Evolutionary conservation across 2,888 invertebrate genomes (phyloP), one percentile per base, ranked within the genome.

Genomic region (Ditula angustiorana): DNA sequence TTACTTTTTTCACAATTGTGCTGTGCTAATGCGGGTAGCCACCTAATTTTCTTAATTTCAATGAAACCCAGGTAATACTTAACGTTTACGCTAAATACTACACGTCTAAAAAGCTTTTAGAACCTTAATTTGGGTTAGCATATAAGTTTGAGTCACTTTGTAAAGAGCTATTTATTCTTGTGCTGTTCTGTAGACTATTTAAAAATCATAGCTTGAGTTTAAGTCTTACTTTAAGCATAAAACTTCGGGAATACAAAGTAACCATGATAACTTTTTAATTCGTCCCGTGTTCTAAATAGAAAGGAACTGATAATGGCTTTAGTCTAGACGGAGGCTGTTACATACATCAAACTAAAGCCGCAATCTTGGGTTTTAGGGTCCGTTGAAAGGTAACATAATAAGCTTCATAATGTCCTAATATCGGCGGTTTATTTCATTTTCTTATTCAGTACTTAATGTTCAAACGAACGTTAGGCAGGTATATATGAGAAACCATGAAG

Each of bases 301-400:
- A 63, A 35, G 8, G 56, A 16, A 62, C 44, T 52, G 46, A 59
- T 59, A 64, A 64, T 58, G 16, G 64, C 13, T 2, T 2, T 8
- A 46, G 64, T 58, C 64, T 64, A 64, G 58, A 58, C 64, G 16
- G n/a, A 16, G 35, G 28, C 35, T 47, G 35, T 59, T 37, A 59
- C 52, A 47, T 64, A 59, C 47, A 64, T 64, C 58, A 64, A 62
- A 59, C 21, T 44, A 50, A 63, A 57, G 44, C 52, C 44, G 19
- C 53, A 35, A 61, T 46, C 46, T 41, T 24, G 21, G 11, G 16
- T 30, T 21, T 24, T 11, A 37, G 41, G 55, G 55, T 37, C 49
- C 49, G 24, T 28, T 8, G 8, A 10, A 28, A 41, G 26, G 35
- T 35, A n/a, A 24, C 21, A 44, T 23, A 53, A 44, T 53, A 44